These are phyloP conservation scores for Oceanodroma tethys DNA, from an alignment of 2,113 vertebrate genomes.

Conservation along the genomic window DNA sequence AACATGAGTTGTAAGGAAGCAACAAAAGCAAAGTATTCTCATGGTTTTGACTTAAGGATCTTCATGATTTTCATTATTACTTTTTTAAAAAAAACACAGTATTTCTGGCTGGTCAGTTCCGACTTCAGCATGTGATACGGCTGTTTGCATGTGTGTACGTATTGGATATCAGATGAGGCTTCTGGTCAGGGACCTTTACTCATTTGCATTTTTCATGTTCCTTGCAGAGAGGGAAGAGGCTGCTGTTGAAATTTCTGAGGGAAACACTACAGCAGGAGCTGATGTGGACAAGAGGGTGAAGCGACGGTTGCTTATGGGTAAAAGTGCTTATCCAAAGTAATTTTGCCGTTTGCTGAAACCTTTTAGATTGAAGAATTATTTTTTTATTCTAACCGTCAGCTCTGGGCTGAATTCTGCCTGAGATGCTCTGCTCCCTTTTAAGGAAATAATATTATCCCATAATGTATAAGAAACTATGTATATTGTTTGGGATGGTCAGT, in stretches of 20 bases:
- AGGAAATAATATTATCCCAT: neutral
- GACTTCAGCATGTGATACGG: accelerated
- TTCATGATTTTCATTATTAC: neutral
- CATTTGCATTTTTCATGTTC: neutral
- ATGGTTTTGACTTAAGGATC: neutral
- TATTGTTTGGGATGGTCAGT: neutral
- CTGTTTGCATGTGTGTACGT: neutral
- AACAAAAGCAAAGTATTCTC: neutral
- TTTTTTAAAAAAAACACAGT: neutral
- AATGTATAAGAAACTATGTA: neutral
- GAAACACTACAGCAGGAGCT: constrained; percentile 81
- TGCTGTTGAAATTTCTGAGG: constrained; percentile 76
- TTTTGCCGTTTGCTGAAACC: neutral
- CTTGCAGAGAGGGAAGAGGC: constrained; percentile 84
- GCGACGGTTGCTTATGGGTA: constrained; percentile 95
- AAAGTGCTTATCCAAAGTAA: neutral
- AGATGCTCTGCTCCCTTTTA: neutral
- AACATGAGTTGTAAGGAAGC: neutral
- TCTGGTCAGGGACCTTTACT: neutral
- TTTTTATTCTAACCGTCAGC: neutral
- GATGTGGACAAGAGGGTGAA: constrained; percentile 97
- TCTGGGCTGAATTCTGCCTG: neutral
- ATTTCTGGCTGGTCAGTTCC: neutral
- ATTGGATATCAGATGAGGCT: neutral
- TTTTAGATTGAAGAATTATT: neutral